Evolutionary conservation across 2,113 vertebrate genomes (phyloP), one percentile per base, ranked within the genome.

Genomic region (Sarotherodon lohbergeri): DNA sequence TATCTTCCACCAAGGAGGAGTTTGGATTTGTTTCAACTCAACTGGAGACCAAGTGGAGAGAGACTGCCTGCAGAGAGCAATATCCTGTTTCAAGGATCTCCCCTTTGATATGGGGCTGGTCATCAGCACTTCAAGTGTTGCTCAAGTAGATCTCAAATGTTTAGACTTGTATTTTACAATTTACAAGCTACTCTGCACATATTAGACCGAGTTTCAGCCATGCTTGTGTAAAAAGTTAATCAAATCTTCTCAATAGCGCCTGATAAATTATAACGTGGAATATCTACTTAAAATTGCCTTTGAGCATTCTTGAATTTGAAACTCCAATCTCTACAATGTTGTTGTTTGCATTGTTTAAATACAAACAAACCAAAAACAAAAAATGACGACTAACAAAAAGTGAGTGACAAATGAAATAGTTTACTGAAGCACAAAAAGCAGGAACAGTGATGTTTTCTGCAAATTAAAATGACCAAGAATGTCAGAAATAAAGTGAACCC

Each of bases 31-130:
- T 7, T 78, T 78, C 27, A 48, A 32, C 43, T 50, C 24, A 76
- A 8, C 43, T 76, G 43, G 71, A 76, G 41, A 76, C 41, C 41
- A 29, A 80, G 82, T 57, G 84, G 24, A 90, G 88, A 89, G 63
- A 9, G 81, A 36, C 39, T 32, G 50, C 12, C 78, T 39, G 19
- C 41, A 83, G 78, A 17, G 52, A 61, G 78, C 78, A 56, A 80
- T 43, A 80, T 48, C 83, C 17, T 59, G 54, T 91, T 90, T 83
- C 92, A 88, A 59, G 27, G 43, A 48, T 50, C 71, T 81, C n/a
- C 22, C 14, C 46, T 90, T 88, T 93, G 88, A 94, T 87, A 90
- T 2, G 4, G 24, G 80, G 82, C 57, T 10, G 55, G 66, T 73
- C 91, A 86, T 89, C 82, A 82, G 61, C 79, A 80, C 63, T 52